Evolutionary conservation across 2,797 vertebrate species (phyloP).

Genomic region (Acanthopagrus latus): DNA sequence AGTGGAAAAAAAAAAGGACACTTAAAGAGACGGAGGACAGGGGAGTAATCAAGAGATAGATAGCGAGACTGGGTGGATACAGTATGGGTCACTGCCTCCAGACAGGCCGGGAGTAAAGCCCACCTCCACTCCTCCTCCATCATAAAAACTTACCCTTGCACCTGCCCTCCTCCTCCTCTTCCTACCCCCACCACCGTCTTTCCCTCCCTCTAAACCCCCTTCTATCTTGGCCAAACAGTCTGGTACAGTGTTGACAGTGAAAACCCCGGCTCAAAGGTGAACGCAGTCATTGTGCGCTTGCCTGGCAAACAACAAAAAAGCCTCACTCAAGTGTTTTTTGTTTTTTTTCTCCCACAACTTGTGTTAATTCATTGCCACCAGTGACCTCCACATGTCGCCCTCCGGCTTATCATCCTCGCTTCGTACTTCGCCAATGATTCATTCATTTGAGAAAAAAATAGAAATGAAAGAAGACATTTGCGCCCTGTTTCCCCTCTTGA

Average conservation of each 20-base stretch:
- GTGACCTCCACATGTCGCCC: conserved; percentile 26
- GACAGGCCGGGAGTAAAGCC: conserved; percentile 54
- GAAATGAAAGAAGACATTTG: not conserved
- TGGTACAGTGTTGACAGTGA: conserved; percentile 77
- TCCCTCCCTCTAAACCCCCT: conserved; percentile 8
- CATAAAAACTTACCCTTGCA: conserved; percentile 67
- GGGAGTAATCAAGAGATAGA: conserved; percentile 39
- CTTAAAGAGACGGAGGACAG: conserved; percentile 12
- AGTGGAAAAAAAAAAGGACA: not conserved
- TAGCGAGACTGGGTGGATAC: conserved; percentile 43
- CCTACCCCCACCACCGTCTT: not conserved
- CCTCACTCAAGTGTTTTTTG: not conserved
- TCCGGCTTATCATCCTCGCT: conserved; percentile 21
- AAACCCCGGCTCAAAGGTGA: conserved; percentile 44
- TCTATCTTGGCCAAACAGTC: conserved; percentile 64
- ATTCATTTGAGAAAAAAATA: conserved; percentile 6
- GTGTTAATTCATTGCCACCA: conserved; percentile 28
- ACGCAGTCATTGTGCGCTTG: conserved; percentile 35
- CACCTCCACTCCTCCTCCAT: conserved; percentile 64
- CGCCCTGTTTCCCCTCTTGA: not conserved
- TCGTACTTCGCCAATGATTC: conserved; percentile 30
- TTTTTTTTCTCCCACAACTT: conserved; percentile 9
- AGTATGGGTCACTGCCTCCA: conserved; percentile 63
- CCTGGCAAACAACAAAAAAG: conserved; percentile 31
- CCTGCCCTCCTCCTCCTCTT: conserved; percentile 63